A percentile compares a stretch with the other conserved stretches of the same genome.
Evolutionary conservation across 1,140 invertebrate species (phyloP).

Genomic region (Lasioglossum albipes): DNA sequence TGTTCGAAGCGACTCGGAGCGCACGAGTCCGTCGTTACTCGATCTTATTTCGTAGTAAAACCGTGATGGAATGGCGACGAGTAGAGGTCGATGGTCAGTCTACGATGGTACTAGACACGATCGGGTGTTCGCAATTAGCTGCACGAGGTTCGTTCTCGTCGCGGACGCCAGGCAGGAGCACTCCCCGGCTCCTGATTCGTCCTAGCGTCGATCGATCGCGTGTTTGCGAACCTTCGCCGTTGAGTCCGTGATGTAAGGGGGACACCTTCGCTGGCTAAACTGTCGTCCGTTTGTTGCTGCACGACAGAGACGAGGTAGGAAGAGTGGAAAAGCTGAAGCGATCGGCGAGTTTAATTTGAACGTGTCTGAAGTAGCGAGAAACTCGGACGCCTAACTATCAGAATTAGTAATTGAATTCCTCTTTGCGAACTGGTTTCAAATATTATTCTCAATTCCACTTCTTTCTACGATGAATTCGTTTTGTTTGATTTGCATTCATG

Average conservation of each 20-base stretch:
- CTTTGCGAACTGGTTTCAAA: no score
- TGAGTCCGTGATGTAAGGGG: background rate
- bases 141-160: background rate
- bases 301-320: no score
- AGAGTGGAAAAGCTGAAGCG: background rate
- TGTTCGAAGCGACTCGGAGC: background rate
- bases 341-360: background rate
- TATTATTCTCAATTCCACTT: no score
- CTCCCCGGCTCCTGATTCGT: background rate
- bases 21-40: background rate
- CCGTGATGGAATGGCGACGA: background rate
- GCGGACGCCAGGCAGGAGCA: background rate
- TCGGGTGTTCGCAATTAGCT: background rate
- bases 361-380: no score
- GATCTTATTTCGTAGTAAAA: background rate
- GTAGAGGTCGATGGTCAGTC: background rate
- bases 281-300: background rate
- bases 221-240: background rate
- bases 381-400: no score
- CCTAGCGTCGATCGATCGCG: background rate
- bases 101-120: slow-evolving; percentile 18
- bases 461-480: no score
- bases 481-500: no score
- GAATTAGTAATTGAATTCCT: no score
- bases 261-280: background rate